Conservation (phyloP, 2,888 invertebrate genomes). For the Plebejus melissa region DNA sequence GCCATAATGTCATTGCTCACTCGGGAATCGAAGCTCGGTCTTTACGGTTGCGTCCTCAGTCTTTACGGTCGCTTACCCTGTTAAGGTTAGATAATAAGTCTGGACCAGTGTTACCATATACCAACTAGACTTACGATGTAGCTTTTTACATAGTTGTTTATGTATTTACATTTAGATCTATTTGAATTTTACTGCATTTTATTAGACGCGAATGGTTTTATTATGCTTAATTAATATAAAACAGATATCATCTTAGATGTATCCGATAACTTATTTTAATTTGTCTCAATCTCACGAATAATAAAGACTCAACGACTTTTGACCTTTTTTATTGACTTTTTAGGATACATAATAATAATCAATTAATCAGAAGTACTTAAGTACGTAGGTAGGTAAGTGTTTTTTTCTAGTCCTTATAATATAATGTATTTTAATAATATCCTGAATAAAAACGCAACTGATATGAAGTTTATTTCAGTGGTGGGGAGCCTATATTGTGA, state of each 20-base stretch:
- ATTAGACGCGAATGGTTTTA: slow-evolving; percentile 22
- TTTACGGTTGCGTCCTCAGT: slow-evolving; percentile 40
- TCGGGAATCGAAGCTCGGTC: slow-evolving; percentile 44
- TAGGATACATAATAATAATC: not conserved
- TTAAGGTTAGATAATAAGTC: slow-evolving; percentile 43
- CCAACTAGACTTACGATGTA: slow-evolving; percentile 35
- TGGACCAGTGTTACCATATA: slow-evolving; percentile 40
- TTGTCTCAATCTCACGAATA: not conserved
- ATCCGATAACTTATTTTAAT: not conserved
- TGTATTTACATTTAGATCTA: slow-evolving; percentile 18
- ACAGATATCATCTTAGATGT: slow-evolving; percentile 6
- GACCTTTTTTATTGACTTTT: not conserved
- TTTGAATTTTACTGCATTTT: slow-evolving; percentile 23
- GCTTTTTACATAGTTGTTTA: slow-evolving; percentile 37
- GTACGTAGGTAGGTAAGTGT: too few relatives aligned
- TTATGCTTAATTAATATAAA: slow-evolving; percentile 12
- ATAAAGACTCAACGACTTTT: not conserved
- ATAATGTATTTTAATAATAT: too few relatives aligned
- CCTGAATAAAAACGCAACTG: not conserved
- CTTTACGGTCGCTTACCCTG: slow-evolving; percentile 31
- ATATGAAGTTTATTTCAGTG: not conserved
- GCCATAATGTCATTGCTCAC: slow-evolving; percentile 40
- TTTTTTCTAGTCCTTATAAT: too few relatives aligned
- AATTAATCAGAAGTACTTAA: too few relatives aligned
- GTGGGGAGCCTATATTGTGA: not conserved